Base-by-base conservation (phyloP, 2,888 invertebrate species). In the Chrysina gloriosa region DNA sequence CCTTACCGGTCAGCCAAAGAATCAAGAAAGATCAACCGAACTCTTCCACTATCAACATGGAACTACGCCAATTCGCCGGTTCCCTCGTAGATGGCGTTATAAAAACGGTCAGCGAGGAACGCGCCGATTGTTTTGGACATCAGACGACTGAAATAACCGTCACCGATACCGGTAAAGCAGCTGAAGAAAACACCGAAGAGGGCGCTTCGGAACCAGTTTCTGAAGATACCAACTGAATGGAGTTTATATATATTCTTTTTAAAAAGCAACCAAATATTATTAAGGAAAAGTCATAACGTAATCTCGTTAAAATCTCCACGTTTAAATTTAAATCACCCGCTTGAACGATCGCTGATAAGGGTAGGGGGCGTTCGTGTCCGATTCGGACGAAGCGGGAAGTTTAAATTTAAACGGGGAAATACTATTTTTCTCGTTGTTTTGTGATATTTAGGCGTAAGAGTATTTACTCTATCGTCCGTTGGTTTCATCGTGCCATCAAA, bases 1-100 rank as follows among this genome's bases (percentile, higher is more conserved):
- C 84, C 14, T 71, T 84, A 52, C 82, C 83, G 1, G 78, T 83
- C 6, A 77, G 74, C 52, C 80, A 79, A 69, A 76, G 78, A 61
- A 78, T 75, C 65, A 79, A 79, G 68, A 81, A 81, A 21, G 75
- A 73, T 50, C 71, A 65, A 45, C 56, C 65, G 11, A 71, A 48
- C 50, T 2, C 31, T 25, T 7, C 14, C 4, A 71, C 34, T 69
- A 39, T 61, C 16, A 72, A 73, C 2, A 72, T 77, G 23, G 83
- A 83, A 72, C 71, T 83, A 31, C 77, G 78, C 58, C 81, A 84
- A 69, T 84, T 79, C 74, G 84, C 84, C 1, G 83, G 81, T 29
- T 79, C 77, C 67, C 73, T 84, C 23, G 84, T 84, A 1, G 84
- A 84, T 72, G 84, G 80, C 4, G 83, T 82, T 5, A 82, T 84